phyloP scores from a whole-genome alignment of 1,140 invertebrate genomes.

The Caenorhabditis brenneri region DNA sequence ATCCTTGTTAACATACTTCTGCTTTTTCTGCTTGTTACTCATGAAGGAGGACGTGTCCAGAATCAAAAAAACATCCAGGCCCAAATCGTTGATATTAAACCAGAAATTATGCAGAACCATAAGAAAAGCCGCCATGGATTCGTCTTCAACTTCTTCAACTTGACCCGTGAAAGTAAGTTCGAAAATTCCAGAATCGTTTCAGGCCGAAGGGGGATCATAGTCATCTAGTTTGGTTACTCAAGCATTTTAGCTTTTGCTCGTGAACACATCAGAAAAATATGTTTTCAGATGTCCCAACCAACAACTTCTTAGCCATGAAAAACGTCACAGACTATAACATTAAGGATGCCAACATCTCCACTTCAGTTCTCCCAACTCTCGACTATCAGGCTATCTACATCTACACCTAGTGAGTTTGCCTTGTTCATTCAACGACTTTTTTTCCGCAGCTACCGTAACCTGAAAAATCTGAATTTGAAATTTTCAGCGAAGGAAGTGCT shows the following conservation, averaged over 20 bases:
- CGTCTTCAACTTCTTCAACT: background rate
- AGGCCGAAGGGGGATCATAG: too few relatives aligned
- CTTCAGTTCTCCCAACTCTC: background rate
- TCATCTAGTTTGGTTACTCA: too few relatives aligned
- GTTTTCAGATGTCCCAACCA: background rate
- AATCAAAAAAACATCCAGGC: background rate
- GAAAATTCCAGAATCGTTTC: background rate
- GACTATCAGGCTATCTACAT: background rate
- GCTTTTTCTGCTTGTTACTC: background rate
- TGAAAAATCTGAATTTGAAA: background rate
- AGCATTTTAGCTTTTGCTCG: too few relatives aligned
- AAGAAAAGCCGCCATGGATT: background rate
- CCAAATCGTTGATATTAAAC: background rate
- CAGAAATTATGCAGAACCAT: background rate
- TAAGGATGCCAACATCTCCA: background rate
- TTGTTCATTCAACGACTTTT: background rate
- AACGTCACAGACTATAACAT: background rate
- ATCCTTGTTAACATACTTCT: background rate
- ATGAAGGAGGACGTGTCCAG: background rate
- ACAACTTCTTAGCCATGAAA: background rate
- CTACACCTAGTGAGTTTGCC: background rate
- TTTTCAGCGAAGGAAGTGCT: constrained; percentile 2
- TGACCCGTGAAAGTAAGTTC: background rate
- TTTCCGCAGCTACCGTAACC: too few relatives aligned
- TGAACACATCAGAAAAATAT: too few relatives aligned